Conservation (phyloP, 2,113 vertebrate species). For the Smithornis capensis region DNA sequence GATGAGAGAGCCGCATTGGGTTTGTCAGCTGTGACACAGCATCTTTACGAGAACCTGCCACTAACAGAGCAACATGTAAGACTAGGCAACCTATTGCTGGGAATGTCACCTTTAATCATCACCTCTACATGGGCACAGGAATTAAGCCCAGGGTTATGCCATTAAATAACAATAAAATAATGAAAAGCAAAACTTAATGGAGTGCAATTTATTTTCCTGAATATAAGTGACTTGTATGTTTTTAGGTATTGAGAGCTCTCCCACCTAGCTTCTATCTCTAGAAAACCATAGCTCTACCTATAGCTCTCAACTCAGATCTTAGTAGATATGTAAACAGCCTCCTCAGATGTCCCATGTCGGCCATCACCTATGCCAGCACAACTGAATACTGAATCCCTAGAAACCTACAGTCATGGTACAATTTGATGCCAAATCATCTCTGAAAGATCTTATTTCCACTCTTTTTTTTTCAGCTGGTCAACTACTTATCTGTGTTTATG, state of each 20-base stretch:
- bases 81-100: rapidly evolving
- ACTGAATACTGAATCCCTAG: background rate
- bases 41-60: background rate
- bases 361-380: background rate
- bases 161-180: background rate
- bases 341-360: background rate
- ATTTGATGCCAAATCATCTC: background rate
- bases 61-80: background rate
- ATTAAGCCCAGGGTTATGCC: background rate
- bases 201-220: background rate
- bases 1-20: background rate
- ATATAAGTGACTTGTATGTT: background rate
- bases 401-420: background rate
- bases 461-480: background rate
- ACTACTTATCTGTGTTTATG: background rate
- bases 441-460: background rate
- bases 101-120: background rate
- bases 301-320: background rate
- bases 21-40: background rate
- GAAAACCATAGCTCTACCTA: background rate
- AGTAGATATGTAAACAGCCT: background rate
- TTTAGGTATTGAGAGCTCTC: background rate
- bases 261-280: background rate
- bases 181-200: background rate
- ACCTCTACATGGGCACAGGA: rapidly evolving